These are phyloP conservation scores for Esox niger DNA, from an alignment of 2,113 vertebrate genomes.

Conservation along the genomic window DNA sequence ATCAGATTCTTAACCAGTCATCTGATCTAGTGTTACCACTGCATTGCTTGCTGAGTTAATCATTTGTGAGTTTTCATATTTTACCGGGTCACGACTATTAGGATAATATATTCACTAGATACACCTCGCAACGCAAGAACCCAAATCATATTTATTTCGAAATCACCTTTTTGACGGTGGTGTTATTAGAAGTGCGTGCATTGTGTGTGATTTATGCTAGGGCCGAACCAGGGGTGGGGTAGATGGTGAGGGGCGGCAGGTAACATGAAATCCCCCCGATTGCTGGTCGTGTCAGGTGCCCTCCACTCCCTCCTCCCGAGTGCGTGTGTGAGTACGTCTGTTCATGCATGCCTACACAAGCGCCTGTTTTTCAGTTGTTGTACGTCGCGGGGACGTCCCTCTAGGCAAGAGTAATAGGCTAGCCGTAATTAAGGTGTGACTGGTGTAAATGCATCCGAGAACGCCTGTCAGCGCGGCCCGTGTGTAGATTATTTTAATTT, in stretches of 20 bases:
- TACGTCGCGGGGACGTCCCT: conserved; percentile 72
- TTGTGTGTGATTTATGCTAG: conserved; percentile 73
- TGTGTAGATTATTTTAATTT: conserved; percentile 99
- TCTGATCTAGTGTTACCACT: conserved; percentile 39
- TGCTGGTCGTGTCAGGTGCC: neutral
- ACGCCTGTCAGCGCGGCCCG: conserved; percentile 76
- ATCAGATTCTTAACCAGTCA: conserved; percentile 34
- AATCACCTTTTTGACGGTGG: conserved; percentile 68
- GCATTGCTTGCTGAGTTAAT: conserved; percentile 56
- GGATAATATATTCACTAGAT: conserved; percentile 70
- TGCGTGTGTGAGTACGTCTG: neutral
- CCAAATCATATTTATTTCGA: conserved; percentile 72
- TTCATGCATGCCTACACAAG: neutral
- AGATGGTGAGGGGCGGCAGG: conserved; percentile 50
- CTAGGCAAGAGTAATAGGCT: conserved; percentile 59
- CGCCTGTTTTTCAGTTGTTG: conserved; percentile 62
- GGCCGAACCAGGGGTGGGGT: conserved; percentile 17
- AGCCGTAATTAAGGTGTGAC: conserved; percentile 72
- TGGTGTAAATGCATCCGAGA: conserved; percentile 68
- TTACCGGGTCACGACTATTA: conserved; percentile 49
- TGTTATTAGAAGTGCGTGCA: conserved; percentile 68
- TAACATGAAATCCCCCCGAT: conserved; percentile 72
- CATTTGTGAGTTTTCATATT: conserved; percentile 58
- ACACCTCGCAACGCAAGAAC: conserved; percentile 58
- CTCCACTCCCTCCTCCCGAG: neutral